Percentiles rank a stretch among this genome's conserved stretches.
phyloP scores from a whole-genome alignment of 2,888 invertebrate species.

The Laothoe populi region DNA sequence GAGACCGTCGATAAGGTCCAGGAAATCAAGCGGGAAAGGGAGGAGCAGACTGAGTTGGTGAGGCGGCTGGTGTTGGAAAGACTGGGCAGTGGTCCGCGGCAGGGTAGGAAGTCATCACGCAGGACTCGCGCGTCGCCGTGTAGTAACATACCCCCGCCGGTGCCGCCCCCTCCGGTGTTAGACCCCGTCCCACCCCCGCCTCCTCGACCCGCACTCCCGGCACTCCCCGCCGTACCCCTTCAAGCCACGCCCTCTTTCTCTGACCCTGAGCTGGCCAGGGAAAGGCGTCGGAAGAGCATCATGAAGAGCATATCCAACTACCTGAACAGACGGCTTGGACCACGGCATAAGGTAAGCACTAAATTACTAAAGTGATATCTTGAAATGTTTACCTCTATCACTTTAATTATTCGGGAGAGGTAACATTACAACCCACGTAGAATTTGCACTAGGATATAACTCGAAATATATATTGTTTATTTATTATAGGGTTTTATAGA shows the following conservation, averaged over 20 bases:
- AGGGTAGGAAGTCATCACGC: slow-evolving; percentile 51
- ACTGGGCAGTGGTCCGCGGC: slow-evolving; percentile 70
- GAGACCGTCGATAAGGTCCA: slow-evolving; percentile 87
- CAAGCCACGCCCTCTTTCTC: slow-evolving; percentile 80
- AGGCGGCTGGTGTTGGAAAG: slow-evolving; percentile 93
- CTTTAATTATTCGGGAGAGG: background rate
- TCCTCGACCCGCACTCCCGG: slow-evolving; percentile 55
- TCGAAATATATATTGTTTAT: no score
- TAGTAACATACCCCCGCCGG: slow-evolving; percentile 54
- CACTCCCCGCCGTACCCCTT: slow-evolving; percentile 58
- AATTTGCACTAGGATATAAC: background rate
- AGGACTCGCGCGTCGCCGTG: slow-evolving; percentile 51
- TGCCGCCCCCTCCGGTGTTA: slow-evolving; percentile 58
- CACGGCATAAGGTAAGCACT: slow-evolving; percentile 81
- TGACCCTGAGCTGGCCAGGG: slow-evolving; percentile 83
- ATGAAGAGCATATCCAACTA: slow-evolving; percentile 94
- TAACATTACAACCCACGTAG: background rate
- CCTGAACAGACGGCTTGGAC: slow-evolving; percentile 89
- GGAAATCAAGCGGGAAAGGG: slow-evolving; percentile 91
- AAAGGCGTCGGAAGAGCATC: slow-evolving; percentile 91
- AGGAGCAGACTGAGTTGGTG: slow-evolving; percentile 93
- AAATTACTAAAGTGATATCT: background rate
- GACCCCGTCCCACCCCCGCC: slow-evolving; percentile 45
- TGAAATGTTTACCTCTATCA: background rate
- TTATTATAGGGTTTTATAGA: no score